Base-by-base conservation (phyloP, 2,797 vertebrate genomes). In the Eidolon dupreanum region DNA sequence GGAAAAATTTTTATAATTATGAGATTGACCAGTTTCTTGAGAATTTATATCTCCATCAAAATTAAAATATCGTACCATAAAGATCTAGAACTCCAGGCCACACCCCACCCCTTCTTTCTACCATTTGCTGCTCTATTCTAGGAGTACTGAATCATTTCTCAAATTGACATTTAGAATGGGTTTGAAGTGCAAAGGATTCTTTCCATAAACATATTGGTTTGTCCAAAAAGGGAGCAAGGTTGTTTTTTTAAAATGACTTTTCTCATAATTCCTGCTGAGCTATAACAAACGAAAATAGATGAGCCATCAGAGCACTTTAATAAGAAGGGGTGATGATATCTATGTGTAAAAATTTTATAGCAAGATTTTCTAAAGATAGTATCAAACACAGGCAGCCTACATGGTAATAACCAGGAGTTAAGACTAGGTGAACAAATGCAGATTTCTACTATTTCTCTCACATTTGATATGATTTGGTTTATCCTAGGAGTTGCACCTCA, bases 251-350 rank as follows among this genome's bases (percentile, higher is more conserved):
- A 90, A 93, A 94, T 55, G 4, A 59, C n/a, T 88, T 86, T 4
- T 95, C 19, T 75, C 70, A 20, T 84, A 82, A 96, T 91, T 77
- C 82, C 81, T 73, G 33, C 31, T 61, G 57, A 63, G 51, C n/a
- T 78, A 43, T 63, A 83, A 78, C 28, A 57, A 95, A 93, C 38
- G 88, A 81, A 89, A 73, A 36, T 8, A 90, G 28, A 28, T 38
- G 9, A 68, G 28, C 61, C 51, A 70, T 61, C 31, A 11, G 53
- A 57, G 19, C 36, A 33, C n/a, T 78, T 92, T 38, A 63, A 77
- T 88, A 43, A 92, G 79, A 90, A 87, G 17, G 10, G 19, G n/a
- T 36, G 22, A 36, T 41, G 22, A 38, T 16, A 33, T 55, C 24
- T 16, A 57, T 12, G 4, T 28, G 57, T 22, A 94, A 86, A 87